Evolutionary conservation across 2,888 invertebrate genomes (phyloP).

Genomic region (Hedychridium roseum): DNA sequence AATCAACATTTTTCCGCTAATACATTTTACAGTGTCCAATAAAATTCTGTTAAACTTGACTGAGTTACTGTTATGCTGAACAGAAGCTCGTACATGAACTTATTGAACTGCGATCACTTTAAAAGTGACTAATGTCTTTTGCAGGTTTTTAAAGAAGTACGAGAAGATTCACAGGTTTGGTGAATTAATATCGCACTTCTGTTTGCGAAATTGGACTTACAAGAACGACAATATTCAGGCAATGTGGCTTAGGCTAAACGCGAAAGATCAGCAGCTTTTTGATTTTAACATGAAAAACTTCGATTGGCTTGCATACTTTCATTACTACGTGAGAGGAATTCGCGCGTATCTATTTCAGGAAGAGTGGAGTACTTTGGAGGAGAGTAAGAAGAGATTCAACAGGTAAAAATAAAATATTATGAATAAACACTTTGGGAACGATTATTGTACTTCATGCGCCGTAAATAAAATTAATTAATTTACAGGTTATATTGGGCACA

Average conservation of each 20-base stretch:
- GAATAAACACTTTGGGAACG: not conserved
- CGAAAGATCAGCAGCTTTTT: constrained; percentile 62
- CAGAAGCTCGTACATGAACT: no score
- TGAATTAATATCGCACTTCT: constrained; percentile 65
- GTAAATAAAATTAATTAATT: constrained; percentile 8
- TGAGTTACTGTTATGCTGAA: no score
- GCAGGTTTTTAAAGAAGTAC: constrained; percentile 65
- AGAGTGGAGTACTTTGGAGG: constrained; percentile 41
- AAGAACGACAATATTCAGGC: constrained; percentile 45
- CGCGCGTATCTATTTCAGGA: constrained; percentile 66
- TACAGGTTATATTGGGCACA: constrained; percentile 58
- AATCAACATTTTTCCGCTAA: no score
- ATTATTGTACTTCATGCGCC: not conserved
- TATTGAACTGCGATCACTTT: no score
- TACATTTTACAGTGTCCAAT: no score
- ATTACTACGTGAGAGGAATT: constrained; percentile 65
- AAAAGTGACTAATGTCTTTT: constrained; percentile 1
- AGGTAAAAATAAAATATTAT: constrained; percentile 4
- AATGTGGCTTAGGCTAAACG: constrained; percentile 62
- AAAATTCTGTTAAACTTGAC: no score
- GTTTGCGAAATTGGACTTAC: constrained; percentile 56
- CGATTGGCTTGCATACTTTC: constrained; percentile 65
- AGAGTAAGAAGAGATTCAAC: not conserved
- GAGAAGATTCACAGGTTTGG: constrained; percentile 65
- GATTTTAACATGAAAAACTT: constrained; percentile 64